Conservation (phyloP, 2,888 invertebrate genomes). For the Rhimphoctona megacephalus region DNA sequence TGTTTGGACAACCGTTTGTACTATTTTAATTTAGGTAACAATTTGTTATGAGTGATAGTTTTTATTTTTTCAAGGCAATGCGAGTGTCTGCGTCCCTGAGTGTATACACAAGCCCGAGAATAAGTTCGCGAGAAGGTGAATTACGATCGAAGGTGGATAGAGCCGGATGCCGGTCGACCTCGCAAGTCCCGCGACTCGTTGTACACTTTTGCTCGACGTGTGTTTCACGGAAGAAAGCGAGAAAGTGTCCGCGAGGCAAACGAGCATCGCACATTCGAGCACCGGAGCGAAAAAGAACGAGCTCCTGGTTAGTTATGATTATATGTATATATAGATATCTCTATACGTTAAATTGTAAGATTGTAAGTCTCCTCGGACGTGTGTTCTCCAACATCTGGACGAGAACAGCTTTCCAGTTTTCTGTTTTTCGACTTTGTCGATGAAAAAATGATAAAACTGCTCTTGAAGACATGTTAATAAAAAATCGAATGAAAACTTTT, state of each 20-base stretch:
- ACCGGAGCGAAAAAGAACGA: constrained; percentile 45
- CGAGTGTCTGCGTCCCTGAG: constrained; percentile 74
- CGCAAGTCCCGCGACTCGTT: constrained; percentile 69
- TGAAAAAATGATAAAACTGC: background rate
- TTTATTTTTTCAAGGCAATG: constrained; percentile 77
- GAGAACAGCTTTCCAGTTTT: constrained; percentile 44
- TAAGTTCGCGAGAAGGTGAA: constrained; percentile 48
- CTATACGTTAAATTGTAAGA: background rate
- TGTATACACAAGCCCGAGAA: constrained; percentile 43
- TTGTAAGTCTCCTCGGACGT: constrained; percentile 58
- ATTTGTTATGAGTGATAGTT: constrained; percentile 24
- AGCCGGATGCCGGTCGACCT: constrained; percentile 79
- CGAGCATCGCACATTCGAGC: constrained; percentile 48
- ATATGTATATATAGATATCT: background rate
- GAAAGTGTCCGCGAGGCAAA: constrained; percentile 77
- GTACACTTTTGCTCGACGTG: constrained; percentile 56
- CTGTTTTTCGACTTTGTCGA: background rate
- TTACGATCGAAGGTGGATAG: constrained; percentile 64
- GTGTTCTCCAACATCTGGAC: constrained; percentile 65
- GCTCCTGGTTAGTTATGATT: background rate
- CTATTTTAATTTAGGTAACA: constrained; percentile 8
- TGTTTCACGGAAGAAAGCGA: constrained; percentile 80
- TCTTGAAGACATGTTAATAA: background rate
- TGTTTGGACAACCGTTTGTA: background rate
- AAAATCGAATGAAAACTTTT: background rate